Evolutionary conservation across 1,140 invertebrate genomes (phyloP), one percentile per base, ranked within the genome.

Genomic region (Pygmarrhopalites habei): DNA sequence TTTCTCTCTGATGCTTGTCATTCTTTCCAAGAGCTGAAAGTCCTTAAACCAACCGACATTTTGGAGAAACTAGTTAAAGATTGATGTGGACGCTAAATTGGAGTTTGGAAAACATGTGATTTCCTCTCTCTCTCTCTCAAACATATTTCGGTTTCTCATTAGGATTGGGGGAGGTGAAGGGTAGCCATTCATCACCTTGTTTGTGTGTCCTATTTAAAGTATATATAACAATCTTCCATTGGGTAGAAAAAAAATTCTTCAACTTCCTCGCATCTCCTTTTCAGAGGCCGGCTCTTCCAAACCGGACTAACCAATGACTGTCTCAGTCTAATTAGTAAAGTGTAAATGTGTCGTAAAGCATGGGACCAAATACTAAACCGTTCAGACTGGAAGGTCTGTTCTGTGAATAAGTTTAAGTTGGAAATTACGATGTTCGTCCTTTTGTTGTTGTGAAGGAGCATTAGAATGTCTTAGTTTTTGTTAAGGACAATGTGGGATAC

Each of bases 271-370:
- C n/a, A n/a, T n/a, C n/a, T n/a, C n/a, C n/a, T n/a, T n/a, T n/a
- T n/a, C n/a, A n/a, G n/a, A n/a, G n/a, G n/a, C n/a, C n/a, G n/a
- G n/a, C n/a, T n/a, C n/a, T n/a, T n/a, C n/a, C n/a, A n/a, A n/a
- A n/a, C n/a, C n/a, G n/a, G n/a, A n/a, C 17, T 12, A 43, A 10
- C 7, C 30, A 35, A 10, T 58, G 29, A 39, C 21, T 12, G 32
- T 46, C 39, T 49, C 28, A 10, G n/a, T 17, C 26, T 62, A 62
- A 62, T 62, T 66, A 66, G 60, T 62, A 26, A 66, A 59, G 64
- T 66, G 59, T 58, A 66, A 62, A 61, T 62, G 59, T 62, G 44
- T 58, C 64, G 60, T 62, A 66, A 57, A 61, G 26, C 29, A 46
- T 26, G 19, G 19, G 53, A 35, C 5, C 32, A 5, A 46, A 21